Evolutionary conservation across 2,797 vertebrate genomes (phyloP), one percentile per base, ranked within the genome.

Genomic region (Gymnopithys bicolor): DNA sequence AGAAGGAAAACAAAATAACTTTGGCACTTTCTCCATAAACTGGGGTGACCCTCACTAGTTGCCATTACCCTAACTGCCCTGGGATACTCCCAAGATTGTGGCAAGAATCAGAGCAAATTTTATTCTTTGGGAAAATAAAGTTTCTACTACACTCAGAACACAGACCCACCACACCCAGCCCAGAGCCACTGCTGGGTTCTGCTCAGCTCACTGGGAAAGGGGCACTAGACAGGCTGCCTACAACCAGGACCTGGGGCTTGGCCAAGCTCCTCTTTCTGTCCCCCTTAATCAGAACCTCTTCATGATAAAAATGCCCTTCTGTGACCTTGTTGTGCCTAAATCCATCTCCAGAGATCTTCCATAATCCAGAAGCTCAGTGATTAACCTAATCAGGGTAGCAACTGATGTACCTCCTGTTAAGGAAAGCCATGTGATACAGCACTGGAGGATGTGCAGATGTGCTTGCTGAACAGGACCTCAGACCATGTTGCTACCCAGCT

Each of bases 161-260:
- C 23, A 69, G 67, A 18, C 2, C 18, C 23, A 35, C 4, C 1
- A 14, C 35, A 56, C 1, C 0, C 46, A 37, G 66, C 32, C 15
- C 73, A 55, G 30, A 63, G 51, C 11, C 67, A 79, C 37, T 0
- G 2, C 23, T 17, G 43, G 46, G 30, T 80, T 64, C 45, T 62
- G 68, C 48, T 14, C 1, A 0, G 51, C 46, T 78, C 51, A 3
- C n/a, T 0, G 1, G 39, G 62, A 11, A n/a, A 0, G 1, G 25
- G 58, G n/a, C 48, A 28, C 25, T 39, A 33, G 2, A 3, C 46
- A 83, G 51, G 5, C 73, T 46, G 41, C 16, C 43, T 5, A 19
- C 4, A 11, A 3, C 7, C 5, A 3, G 56, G 23, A 43, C 35
- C 33, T 2, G 3, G 49, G 76, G 25, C 68, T 66, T 41, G 52